Percentiles rank a stretch among this genome's conserved stretches.
phyloP scores from a whole-genome alignment of 2,113 vertebrate species.

The Strix aluco region DNA sequence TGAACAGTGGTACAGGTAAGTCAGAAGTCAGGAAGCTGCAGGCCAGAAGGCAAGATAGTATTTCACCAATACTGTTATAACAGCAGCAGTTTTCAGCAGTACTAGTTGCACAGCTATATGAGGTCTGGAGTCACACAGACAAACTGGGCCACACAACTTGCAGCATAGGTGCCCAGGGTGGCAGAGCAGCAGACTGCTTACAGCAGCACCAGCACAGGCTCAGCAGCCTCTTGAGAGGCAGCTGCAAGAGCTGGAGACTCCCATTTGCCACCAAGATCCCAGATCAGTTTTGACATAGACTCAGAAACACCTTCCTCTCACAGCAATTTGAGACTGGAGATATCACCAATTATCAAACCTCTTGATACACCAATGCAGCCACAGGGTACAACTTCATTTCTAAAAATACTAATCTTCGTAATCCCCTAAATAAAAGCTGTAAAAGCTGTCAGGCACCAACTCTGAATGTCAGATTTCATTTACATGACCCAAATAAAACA shows the following conservation, averaged over 20 bases:
- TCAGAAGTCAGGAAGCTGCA: neutral
- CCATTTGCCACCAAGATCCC: neutral
- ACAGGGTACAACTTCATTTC: neutral
- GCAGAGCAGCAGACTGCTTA: neutral
- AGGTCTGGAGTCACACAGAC: neutral
- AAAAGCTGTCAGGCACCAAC: neutral
- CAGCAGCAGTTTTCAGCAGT: neutral
- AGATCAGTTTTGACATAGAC: neutral
- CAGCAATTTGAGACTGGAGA: neutral
- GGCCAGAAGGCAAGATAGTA: neutral
- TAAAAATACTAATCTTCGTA: neutral
- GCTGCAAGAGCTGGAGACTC: neutral
- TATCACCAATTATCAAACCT: neutral
- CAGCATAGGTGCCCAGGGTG: neutral
- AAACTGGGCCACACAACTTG: neutral
- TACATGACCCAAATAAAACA: neutral
- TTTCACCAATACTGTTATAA: neutral
- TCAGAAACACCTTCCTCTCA: neutral
- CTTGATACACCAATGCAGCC: neutral
- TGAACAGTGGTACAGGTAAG: neutral
- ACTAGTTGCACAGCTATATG: fast-evolving
- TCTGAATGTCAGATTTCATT: neutral
- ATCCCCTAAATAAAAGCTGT: neutral
- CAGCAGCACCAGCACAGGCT: neutral
- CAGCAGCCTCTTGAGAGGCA: neutral